Base-by-base conservation (phyloP, 2,888 invertebrate genomes). In the Noctua janthina region DNA sequence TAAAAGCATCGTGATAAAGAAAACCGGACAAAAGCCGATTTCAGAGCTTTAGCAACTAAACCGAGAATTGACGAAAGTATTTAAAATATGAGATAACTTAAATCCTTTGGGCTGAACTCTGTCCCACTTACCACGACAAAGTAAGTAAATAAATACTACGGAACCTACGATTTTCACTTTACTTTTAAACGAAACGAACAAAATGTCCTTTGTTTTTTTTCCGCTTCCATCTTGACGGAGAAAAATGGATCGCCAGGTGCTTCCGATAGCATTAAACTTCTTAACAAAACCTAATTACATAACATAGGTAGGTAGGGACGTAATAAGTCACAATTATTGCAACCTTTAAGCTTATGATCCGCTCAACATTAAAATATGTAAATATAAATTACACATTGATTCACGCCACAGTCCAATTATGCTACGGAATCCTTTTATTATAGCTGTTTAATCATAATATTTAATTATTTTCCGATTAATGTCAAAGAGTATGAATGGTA, bases 381-480 rank as follows among this genome's bases (percentile, higher is more conserved):
- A 82, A 83, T 74, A 49, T 78, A 73, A 73, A 83, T 51, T 64
- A 35, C 62, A 67, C 46, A 66, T 54, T 70, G 68, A 76, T 71
- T 35, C 49, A 62, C 46, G 54, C 35, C 46, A 74, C 46, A 68
- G 54, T 62, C 72, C 51, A 76, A 76, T 72, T 74, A 39, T n/a
- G 59, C 39, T n/a, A 56, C 46, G 62, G 64, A 77, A 81, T 88
- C 66, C 59, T 39, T 59, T 78, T 78, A 82, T 81, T 76, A 81
- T 82, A 71, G 76, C 69, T 74, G 77, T 84, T 83, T 78, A 75
- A 79, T 78, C 59, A 76, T 59, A 66, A 68, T 68, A 73, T 78
- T 76, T 79, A 79, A 83, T 86, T 75, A 90, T 78, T 83, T 84
- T 43, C 72, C 79, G 79, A 82, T 87, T 73, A 76, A 82, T 78